A percentile compares a stretch with the other conserved stretches of the same genome.
These are phyloP conservation scores for Protomyctophum bolini DNA, from an alignment of 2,113 vertebrate genomes.

Conservation along the genomic window DNA sequence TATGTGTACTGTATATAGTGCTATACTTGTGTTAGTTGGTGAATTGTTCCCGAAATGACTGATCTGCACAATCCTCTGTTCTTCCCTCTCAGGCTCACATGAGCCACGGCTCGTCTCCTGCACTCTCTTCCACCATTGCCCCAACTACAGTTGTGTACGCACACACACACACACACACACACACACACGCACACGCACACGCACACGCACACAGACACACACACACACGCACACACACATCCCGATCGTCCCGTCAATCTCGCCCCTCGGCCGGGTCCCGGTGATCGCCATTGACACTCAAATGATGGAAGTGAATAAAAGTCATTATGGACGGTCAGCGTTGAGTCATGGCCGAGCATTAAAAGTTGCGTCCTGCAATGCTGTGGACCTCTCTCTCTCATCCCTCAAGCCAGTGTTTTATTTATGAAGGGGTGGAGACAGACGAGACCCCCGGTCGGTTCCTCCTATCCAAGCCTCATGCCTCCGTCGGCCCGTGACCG, in stretches of 20 bases:
- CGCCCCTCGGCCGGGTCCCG: conserved; percentile 90
- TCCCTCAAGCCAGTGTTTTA: conserved; percentile 95
- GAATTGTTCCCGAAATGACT: no score
- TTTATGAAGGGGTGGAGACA: conserved; percentile 94
- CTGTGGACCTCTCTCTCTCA: conserved; percentile 74
- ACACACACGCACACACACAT: conserved; percentile 15
- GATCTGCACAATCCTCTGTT: no score
- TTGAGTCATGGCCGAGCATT: conserved; percentile 96
- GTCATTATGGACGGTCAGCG: conserved; percentile 87
- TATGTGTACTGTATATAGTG: no score
- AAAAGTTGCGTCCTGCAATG: conserved; percentile 88
- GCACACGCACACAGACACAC: not conserved
- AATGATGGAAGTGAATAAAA: conserved; percentile 99
- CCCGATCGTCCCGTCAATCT: conserved; percentile 84
- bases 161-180: no score
- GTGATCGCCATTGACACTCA: conserved; percentile 99
- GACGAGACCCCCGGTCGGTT: conserved; percentile 77
- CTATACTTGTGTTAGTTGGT: no score
- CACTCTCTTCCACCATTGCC: not conserved
- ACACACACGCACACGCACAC: no score
- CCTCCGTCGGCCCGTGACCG: conserved; percentile 87
- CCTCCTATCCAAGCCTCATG: conserved; percentile 83
- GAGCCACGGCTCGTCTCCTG: not conserved
- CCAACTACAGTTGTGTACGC: not conserved
- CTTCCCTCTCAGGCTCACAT: no score